phyloP scores from a whole-genome alignment of 1,140 invertebrate species.

The Atopsyche davidsoni region DNA sequence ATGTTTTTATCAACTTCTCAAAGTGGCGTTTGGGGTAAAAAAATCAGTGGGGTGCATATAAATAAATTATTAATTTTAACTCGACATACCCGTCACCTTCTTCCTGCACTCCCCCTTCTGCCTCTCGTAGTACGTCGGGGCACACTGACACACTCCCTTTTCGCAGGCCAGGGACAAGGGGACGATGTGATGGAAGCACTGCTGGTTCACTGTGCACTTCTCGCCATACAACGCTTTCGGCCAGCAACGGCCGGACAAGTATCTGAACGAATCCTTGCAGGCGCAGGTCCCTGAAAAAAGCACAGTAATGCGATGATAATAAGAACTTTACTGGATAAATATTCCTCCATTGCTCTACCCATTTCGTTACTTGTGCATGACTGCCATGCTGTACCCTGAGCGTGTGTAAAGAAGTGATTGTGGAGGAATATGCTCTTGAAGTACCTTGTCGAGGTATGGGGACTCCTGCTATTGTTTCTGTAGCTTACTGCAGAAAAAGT shows the following conservation, averaged over 20 bases:
- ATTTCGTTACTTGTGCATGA: constrained; percentile 1
- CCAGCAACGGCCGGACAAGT: constrained; percentile 40
- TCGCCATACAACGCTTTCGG: constrained; percentile 29
- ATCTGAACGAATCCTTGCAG: constrained; percentile 34
- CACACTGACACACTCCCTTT: constrained; percentile 33
- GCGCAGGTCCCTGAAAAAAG: constrained; percentile 32
- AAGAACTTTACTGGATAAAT: too few relatives aligned
- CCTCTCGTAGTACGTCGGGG: constrained; percentile 35
- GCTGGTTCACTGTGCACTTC: constrained; percentile 32
- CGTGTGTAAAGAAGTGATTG: too few relatives aligned
- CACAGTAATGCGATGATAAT: background rate
- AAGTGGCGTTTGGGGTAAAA: too few relatives aligned
- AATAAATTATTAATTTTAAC: too few relatives aligned
- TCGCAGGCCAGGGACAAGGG: constrained; percentile 34
- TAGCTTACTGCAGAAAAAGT: too few relatives aligned
- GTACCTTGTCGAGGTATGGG: too few relatives aligned
- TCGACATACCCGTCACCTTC: constrained; percentile 29
- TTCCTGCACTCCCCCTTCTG: constrained; percentile 40
- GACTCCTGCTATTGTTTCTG: too few relatives aligned
- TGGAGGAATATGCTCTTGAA: too few relatives aligned
- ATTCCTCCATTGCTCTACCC: background rate
- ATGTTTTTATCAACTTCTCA: too few relatives aligned
- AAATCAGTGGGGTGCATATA: too few relatives aligned
- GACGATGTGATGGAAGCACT: constrained; percentile 34
- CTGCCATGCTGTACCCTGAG: too few relatives aligned